Conservation (phyloP, 2,797 vertebrate species). For the Linurgus olivaceus region DNA sequence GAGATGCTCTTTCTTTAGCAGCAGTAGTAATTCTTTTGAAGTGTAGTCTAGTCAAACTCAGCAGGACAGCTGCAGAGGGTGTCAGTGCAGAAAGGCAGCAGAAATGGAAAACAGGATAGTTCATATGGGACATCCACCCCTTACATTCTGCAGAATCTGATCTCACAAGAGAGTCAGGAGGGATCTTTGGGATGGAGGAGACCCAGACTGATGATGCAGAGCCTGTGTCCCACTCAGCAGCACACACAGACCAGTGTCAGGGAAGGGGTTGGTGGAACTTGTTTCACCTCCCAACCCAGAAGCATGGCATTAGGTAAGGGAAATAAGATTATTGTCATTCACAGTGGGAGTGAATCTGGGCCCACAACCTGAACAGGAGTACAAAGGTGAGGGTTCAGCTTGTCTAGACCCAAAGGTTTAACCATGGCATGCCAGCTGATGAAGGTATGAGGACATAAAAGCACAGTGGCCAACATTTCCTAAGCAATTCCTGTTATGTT, state of each 20-base stretch:
- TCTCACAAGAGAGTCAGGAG: not conserved
- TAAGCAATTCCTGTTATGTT: not conserved
- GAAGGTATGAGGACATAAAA: not conserved
- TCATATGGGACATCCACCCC: not conserved
- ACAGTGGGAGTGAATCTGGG: not conserved
- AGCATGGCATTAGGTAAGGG: not conserved
- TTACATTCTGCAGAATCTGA: not conserved
- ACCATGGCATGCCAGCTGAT: not conserved
- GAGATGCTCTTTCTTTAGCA: not conserved
- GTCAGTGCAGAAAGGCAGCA: not conserved
- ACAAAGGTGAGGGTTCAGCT: not conserved
- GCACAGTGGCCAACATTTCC: not conserved
- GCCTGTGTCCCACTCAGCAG: not conserved
- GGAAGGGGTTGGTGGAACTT: not conserved
- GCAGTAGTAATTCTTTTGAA: not conserved
- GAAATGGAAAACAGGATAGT: not conserved
- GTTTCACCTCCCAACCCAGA: not conserved
- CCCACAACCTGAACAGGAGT: not conserved
- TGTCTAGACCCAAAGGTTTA: not conserved
- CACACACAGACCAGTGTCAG: not conserved
- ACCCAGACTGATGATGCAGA: rapidly evolving
- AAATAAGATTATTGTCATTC: not conserved
- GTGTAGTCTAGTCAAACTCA: not conserved
- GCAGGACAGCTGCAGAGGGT: not conserved
- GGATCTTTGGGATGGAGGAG: not conserved